Base-by-base conservation (phyloP, 2,113 vertebrate species). In the Bambusicola thoracicus region DNA sequence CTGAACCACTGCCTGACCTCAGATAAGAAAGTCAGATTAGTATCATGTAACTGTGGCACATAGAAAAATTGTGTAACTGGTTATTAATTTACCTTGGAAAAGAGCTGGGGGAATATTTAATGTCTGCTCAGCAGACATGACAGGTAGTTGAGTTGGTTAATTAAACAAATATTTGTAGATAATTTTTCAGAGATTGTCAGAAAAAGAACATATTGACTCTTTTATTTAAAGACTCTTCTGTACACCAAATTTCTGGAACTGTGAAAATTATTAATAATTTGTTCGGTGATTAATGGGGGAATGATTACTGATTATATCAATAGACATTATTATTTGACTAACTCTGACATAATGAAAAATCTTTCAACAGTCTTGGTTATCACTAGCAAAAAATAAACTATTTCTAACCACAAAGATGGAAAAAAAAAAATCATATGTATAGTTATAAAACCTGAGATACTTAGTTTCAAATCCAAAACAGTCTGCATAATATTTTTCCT, bases 121-220 rank as follows among this genome's bases (percentile, higher is more conserved):
- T 27, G 73, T 87, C 49, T 92, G 44, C 53, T 69, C 8, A 25
- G 40, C 75, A 83, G 30, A 74, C 27, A 36, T 44, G 68, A 34
- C 49, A 63, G 32, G 84, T 85, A 85, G 16, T 12, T 62, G 30
- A 67, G 49, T 8, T 82, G 15, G 22, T 80, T 94, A 80, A 68
- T 85, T 80, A 93, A 84, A 81, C 48, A 92, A 88, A 95, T 93
- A 93, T 94, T 95, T 92, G 85, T 61, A 32, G 41, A 67, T 53
- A 87, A 79, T 36, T 80, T 78, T 40, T 61, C 27, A 55, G 59
- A 82, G 77, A 66, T 70, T 40, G 68, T 70, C 51, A 79, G 61
- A 77, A 66, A 68, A 69, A 83, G 3, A 21, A 34, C 27, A 15
- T 34, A 38, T n/a, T 68, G 29, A 59, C 79, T 81, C 1, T 62